Percentiles rank a stretch among this genome's conserved stretches.
These are phyloP conservation scores for Melanotaenia duboulayi DNA, from an alignment of 2,113 vertebrate genomes.

Conservation along the genomic window DNA sequence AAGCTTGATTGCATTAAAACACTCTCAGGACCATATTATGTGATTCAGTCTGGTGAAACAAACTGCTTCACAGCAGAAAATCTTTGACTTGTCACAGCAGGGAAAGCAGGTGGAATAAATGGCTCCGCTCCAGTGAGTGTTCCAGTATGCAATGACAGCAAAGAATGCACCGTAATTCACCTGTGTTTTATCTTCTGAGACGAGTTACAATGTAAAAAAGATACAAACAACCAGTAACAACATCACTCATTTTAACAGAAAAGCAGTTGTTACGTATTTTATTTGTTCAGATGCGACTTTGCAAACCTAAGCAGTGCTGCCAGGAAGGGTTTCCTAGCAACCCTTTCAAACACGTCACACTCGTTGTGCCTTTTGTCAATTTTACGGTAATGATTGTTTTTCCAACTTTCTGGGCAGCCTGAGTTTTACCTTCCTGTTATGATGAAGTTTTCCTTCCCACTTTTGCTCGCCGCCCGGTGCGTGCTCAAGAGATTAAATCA, in stretches of 20 bases:
- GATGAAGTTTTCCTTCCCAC: no score
- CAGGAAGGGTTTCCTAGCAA: no score
- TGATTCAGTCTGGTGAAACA: background rate
- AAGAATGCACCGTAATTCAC: background rate
- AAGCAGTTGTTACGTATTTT: background rate
- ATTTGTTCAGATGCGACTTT: no score
- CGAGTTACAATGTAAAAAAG: background rate
- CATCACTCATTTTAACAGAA: background rate
- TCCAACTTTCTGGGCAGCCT: no score
- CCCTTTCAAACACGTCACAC: no score
- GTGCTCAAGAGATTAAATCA: no score
- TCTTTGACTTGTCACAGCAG: background rate
- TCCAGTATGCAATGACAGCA: background rate
- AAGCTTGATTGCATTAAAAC: constrained; percentile 1
- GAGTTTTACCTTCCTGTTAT: no score
- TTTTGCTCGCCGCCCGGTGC: no score
- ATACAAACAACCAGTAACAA: background rate
- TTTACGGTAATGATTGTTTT: no score
- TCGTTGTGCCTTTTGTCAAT: no score
- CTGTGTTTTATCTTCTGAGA: background rate
- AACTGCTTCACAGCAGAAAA: background rate
- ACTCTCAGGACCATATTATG: background rate
- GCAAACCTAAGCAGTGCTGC: no score
- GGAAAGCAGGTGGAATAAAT: background rate
- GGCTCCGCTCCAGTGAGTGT: background rate